Percentiles rank a stretch among this genome's conserved stretches.
Conservation (phyloP, 2,888 invertebrate genomes). For the Tholera decimalis region DNA sequence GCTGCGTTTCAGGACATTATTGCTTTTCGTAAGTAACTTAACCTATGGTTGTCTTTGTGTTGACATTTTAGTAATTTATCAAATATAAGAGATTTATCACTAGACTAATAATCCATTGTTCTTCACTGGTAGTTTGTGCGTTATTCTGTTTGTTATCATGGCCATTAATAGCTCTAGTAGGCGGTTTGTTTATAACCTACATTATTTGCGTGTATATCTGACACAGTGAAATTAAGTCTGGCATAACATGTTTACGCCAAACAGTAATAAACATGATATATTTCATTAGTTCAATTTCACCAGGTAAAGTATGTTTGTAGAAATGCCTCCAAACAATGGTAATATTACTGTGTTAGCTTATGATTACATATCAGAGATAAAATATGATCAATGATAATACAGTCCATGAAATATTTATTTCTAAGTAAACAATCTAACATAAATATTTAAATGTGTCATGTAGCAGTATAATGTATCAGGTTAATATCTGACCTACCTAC, state of each 20-base stretch:
- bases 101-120: slow-evolving; percentile 67
- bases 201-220: slow-evolving; percentile 30
- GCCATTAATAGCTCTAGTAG: slow-evolving; percentile 39
- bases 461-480: slow-evolving; percentile 3
- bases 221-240: slow-evolving; percentile 17
- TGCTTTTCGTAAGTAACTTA: slow-evolving; percentile 94
- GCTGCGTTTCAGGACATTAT: slow-evolving; percentile 95
- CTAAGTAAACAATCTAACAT: slow-evolving; percentile 34
- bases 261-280: slow-evolving; percentile 4
- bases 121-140: slow-evolving; percentile 45
- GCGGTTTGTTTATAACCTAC: slow-evolving; percentile 56
- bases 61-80: slow-evolving; percentile 63
- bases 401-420: slow-evolving; percentile 37
- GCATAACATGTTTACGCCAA: slow-evolving; percentile 2
- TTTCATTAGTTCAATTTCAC: no score
- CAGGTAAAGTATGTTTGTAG: slow-evolving; percentile 11
- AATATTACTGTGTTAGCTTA: slow-evolving; percentile 20
- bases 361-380: slow-evolving; percentile 58
- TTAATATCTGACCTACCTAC: slow-evolving; percentile 36
- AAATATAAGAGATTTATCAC: slow-evolving; percentile 64
- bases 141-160: slow-evolving; percentile 53
- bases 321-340: slow-evolving; percentile 6
- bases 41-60: slow-evolving; percentile 76
- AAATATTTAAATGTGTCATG: slow-evolving; percentile 24
- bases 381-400: slow-evolving; percentile 43